phyloP scores from a whole-genome alignment of 2,113 vertebrate species.

The Ovis aries region DNA sequence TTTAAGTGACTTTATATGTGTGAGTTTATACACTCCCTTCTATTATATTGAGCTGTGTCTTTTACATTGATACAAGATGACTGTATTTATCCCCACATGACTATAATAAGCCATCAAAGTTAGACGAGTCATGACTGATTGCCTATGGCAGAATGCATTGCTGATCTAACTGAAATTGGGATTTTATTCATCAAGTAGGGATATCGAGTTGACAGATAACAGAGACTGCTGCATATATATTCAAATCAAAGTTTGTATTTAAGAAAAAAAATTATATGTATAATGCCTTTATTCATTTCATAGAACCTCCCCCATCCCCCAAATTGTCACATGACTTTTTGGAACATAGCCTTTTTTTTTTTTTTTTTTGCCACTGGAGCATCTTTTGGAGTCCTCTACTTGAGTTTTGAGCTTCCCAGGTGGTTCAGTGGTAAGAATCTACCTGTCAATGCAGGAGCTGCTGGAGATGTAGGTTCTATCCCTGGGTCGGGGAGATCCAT shows the following conservation, averaged over 20 bases:
- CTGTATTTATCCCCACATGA: neutral
- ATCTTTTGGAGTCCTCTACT: neutral
- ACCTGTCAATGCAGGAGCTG: neutral
- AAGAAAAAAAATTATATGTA: neutral
- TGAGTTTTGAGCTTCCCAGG: neutral
- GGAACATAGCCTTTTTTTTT: neutral
- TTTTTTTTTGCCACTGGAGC: neutral
- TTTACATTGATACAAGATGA: neutral
- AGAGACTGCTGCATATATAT: neutral
- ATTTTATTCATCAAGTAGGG: neutral
- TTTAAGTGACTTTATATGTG: slow-evolving; percentile 3
- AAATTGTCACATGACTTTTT: neutral
- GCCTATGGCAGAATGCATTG: neutral
- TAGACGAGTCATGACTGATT: neutral
- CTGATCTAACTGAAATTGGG: neutral
- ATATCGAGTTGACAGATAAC: neutral
- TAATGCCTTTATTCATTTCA: neutral
- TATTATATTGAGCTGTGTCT: neutral
- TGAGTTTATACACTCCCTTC: neutral
- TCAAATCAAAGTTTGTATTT: neutral
- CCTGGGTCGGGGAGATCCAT: neutral
- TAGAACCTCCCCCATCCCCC: neutral
- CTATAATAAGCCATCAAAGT: neutral
- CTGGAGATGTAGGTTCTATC: neutral
- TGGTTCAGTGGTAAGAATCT: neutral